Base-by-base conservation (phyloP, 2,888 invertebrate genomes). In the Emmelina monodactyla region DNA sequence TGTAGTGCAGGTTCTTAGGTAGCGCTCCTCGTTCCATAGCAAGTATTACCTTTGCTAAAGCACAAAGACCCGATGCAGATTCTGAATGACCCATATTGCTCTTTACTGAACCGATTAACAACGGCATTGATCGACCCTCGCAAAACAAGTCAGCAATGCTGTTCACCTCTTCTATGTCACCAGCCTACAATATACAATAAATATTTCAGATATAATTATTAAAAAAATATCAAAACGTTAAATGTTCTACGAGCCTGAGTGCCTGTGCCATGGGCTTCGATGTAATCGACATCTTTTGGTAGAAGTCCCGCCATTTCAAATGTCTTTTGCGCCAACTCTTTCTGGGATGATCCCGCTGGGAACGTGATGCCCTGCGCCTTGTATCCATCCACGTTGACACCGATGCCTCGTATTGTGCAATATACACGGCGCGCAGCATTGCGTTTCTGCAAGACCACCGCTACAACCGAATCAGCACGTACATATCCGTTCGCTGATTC, bases 11-110 rank as follows among this genome's bases (percentile, higher is more conserved):
- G 72, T 98, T 99, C 13, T 83, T 88, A 2, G 98, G 98, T 47
- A 99, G 91, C 19, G 88, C 66, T 16, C 94, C 92, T 35, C 85
- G 71, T 73, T 98, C 95, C 92, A 98, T 96, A 11, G 97, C 92
- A 39, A 98, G 86, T 14, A 98, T 66, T 35, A 65, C 85, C 71
- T 97, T 97, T 7, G 94, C 93, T 44, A 97, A 80, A 1, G 95
- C 90, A 58, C 94, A 93, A 14, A 97, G 80, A 14, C 95, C 96
- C 30, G 93, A 92, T 1, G 91, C 91, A 1, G 97, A 94, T 72
- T 99, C 98, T 2, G 97, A 89, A 64, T 99, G 98, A 1, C 98
- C 98, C 95, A 98, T 97, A 73, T 98, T 99, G 14, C 96, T 96
- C 68, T 99, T 99, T 0, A 97, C 93, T 0, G 97, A 97, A 12